A percentile compares a stretch with the other conserved stretches of the same genome.
phyloP scores from a whole-genome alignment of 2,797 vertebrate species.

The Apogon talboti region DNA sequence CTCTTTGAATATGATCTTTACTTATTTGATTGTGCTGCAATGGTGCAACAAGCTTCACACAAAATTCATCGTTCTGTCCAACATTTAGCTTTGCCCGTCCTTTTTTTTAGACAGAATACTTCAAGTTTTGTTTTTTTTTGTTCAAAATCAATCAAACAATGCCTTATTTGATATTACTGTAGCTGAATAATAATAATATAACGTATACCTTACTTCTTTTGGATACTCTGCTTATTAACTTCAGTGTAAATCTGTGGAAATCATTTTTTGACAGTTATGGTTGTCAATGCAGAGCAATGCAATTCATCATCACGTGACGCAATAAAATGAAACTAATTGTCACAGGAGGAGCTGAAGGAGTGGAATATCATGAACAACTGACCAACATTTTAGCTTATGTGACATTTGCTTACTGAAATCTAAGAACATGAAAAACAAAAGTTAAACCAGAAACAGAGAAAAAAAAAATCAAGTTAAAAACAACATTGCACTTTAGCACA shows the following conservation, averaged over 20 bases:
- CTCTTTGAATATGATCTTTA: constrained; percentile 66
- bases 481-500: constrained; percentile 72
- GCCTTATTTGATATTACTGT: constrained; percentile 47
- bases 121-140: constrained; percentile 54
- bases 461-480: constrained; percentile 45
- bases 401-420: constrained; percentile 61
- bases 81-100: constrained; percentile 59
- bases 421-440: constrained; percentile 43
- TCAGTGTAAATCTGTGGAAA: constrained; percentile 56
- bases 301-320: constrained; percentile 31
- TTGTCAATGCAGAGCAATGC: constrained; percentile 47
- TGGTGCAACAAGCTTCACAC: constrained; percentile 74
- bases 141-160: constrained; percentile 63
- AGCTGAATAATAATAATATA: constrained; percentile 24
- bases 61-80: constrained; percentile 59
- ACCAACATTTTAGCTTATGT: constrained; percentile 70
- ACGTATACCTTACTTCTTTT: constrained; percentile 45
- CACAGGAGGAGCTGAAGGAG: constrained; percentile 29
- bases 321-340: constrained; percentile 31
- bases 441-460: constrained; percentile 34
- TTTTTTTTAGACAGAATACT: constrained; percentile 63
- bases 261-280: constrained; percentile 41
- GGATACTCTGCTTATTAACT: constrained; percentile 46
- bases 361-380: constrained; percentile 58
- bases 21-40: constrained; percentile 84